A percentile compares a stretch with the other conserved stretches of the same genome.
These are phyloP conservation scores for human (Homo sapiens) DNA, from an alignment of 2,113 vertebrate species.

Conservation along the genomic window DNA sequence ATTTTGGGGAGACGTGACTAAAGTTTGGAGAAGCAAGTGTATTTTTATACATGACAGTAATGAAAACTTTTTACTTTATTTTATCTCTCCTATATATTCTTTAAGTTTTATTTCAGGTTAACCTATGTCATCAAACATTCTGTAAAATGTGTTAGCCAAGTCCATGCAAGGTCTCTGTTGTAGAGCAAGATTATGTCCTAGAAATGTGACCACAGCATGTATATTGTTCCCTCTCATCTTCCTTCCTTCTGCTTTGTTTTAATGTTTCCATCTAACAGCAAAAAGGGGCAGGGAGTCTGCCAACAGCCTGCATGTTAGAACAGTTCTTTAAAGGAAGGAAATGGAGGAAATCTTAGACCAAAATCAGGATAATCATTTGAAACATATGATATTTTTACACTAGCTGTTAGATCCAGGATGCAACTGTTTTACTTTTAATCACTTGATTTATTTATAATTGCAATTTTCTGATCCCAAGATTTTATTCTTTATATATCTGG, in stretches of 20 bases:
- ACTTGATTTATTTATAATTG: slow-evolving; percentile 74
- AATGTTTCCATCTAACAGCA: slow-evolving; percentile 73
- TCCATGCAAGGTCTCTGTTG: slow-evolving; percentile 56
- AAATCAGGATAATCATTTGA: slow-evolving; percentile 67
- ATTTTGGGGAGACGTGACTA: slow-evolving; percentile 23
- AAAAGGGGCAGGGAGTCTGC: slow-evolving; percentile 56
- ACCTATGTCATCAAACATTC: slow-evolving; percentile 63
- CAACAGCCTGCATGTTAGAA: slow-evolving; percentile 64
- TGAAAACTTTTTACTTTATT: slow-evolving; percentile 67
- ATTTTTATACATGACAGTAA: slow-evolving; percentile 58
- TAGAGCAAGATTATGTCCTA: slow-evolving; percentile 71
- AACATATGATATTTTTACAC: slow-evolving; percentile 65
- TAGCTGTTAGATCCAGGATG: slow-evolving; percentile 67
- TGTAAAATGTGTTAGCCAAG: slow-evolving; percentile 70
- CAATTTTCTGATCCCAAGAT: slow-evolving; percentile 67
- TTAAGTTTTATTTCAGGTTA: slow-evolving; percentile 74
- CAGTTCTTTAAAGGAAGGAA: slow-evolving; percentile 65
- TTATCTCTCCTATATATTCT: slow-evolving; percentile 65
- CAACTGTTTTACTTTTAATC: slow-evolving; percentile 69
- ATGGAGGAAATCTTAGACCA: slow-evolving; percentile 64
- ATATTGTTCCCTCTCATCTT: slow-evolving; percentile 66
- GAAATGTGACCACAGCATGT: slow-evolving; percentile 66
- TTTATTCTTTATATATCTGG: slow-evolving; percentile 72
- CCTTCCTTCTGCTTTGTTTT: slow-evolving; percentile 66
- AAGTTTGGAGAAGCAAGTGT: slow-evolving; percentile 58